A percentile compares a stretch with the other conserved stretches of the same genome.
phyloP scores from a whole-genome alignment of 2,888 invertebrate genomes.

The Cheilosia soror region DNA sequence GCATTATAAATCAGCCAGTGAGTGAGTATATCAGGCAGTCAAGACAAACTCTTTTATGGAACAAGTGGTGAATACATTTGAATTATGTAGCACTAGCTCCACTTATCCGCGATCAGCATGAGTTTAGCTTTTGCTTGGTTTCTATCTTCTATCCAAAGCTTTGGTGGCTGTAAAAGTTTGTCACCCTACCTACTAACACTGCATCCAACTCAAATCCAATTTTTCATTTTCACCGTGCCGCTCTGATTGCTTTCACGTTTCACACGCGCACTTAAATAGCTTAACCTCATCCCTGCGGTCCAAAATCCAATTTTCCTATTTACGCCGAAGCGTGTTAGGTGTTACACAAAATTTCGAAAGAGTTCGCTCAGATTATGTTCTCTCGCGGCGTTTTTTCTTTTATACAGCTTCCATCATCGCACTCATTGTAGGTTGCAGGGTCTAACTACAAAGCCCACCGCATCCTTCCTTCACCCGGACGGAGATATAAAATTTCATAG shows the following conservation, averaged over 20 bases:
- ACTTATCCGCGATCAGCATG: too few species aligned
- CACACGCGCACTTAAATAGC: background rate
- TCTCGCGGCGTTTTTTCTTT: background rate
- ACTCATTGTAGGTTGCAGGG: background rate
- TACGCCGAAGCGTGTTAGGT: background rate
- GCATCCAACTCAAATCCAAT: background rate
- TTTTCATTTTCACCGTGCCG: background rate
- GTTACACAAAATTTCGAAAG: constrained; percentile 24
- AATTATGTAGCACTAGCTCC: too few species aligned
- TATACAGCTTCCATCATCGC: constrained; percentile 18
- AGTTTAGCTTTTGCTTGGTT: background rate
- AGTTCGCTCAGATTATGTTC: constrained; percentile 8
- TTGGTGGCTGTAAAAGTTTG: too few species aligned
- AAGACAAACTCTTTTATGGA: too few species aligned
- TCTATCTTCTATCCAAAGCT: background rate
- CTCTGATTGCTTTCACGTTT: background rate
- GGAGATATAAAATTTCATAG: constrained; percentile 28
- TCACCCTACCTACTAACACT: too few species aligned
- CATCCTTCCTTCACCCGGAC: background rate
- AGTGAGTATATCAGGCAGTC: too few species aligned
- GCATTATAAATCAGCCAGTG: too few species aligned
- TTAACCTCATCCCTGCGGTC: constrained; percentile 11
- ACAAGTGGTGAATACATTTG: too few species aligned
- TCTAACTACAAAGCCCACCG: constrained; percentile 14
- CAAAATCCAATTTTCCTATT: constrained; percentile 11